These are phyloP conservation scores for Lepas anatifera DNA, from an alignment of 2,888 invertebrate species.

Conservation along the genomic window DNA sequence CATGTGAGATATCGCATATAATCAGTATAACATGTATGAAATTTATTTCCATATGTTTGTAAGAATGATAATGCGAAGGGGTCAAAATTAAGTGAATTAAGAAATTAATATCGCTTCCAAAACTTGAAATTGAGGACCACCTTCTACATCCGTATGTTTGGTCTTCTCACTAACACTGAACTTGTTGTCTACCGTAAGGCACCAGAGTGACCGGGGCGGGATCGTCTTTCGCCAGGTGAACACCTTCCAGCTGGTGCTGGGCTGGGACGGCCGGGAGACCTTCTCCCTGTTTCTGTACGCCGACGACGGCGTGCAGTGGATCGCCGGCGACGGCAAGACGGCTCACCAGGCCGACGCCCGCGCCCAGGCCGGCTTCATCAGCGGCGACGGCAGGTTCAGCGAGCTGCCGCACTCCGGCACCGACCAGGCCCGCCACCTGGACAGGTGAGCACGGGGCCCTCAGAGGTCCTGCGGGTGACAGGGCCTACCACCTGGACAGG, in stretches of 20 bases:
- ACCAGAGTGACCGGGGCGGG: too few relatives aligned
- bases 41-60: too few relatives aligned
- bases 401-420: conserved; percentile 77
- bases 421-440: conserved; percentile 67
- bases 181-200: too few relatives aligned
- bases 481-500: background rate
- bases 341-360: conserved; percentile 72
- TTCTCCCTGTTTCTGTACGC: conserved; percentile 81
- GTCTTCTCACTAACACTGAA: too few relatives aligned
- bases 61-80: too few relatives aligned
- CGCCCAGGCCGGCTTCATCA: conserved; percentile 84
- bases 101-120: too few relatives aligned
- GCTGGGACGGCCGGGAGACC: conserved; percentile 61
- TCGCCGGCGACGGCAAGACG: conserved; percentile 61
- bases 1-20: too few relatives aligned
- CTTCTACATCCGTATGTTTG: too few relatives aligned
- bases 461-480: background rate
- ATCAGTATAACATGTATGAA: too few relatives aligned
- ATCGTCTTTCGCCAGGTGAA: conserved; percentile 44
- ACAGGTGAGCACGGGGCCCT: conserved; percentile 46
- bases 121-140: too few relatives aligned
- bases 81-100: too few relatives aligned
- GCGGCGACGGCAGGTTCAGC: conserved; percentile 63
- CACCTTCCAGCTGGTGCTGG: conserved; percentile 70
- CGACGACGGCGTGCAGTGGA: conserved; percentile 81